These are phyloP conservation scores for Buceros bicornis DNA, from an alignment of 2,797 vertebrate species.

Conservation along the genomic window DNA sequence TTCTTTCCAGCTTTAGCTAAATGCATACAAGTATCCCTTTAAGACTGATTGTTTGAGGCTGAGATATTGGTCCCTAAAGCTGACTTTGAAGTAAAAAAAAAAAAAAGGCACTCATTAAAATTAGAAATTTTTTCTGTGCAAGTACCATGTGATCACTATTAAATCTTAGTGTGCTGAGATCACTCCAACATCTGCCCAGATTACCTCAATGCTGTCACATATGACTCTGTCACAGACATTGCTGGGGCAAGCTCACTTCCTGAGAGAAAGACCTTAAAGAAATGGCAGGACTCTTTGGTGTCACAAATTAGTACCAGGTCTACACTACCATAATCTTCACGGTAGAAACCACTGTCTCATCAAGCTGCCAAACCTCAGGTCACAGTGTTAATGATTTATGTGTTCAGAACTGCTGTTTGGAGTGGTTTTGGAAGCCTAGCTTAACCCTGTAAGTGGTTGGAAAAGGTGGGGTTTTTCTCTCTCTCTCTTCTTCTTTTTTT, in stretches of 20 bases:
- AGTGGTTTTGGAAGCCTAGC: not conserved
- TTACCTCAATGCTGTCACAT: not conserved
- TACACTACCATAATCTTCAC: not conserved
- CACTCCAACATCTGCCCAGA: not conserved
- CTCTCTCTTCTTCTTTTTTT: too few species aligned
- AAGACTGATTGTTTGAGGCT: not conserved
- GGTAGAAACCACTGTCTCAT: not conserved
- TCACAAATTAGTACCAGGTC: slow-evolving; percentile 4
- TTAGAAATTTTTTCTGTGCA: accelerated
- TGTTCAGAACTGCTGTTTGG: not conserved
- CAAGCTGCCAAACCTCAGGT: slow-evolving; percentile 16
- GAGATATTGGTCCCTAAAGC: not conserved
- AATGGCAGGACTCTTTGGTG: not conserved
- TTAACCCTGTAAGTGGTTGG: not conserved
- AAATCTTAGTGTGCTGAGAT: not conserved
- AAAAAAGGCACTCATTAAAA: not conserved
- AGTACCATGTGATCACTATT: not conserved
- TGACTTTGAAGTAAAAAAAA: not conserved
- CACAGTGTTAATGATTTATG: not conserved
- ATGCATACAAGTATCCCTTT: not conserved
- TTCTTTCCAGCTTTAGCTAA: not conserved
- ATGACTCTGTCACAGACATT: not conserved
- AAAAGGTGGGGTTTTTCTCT: not conserved
- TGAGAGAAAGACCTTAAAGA: not conserved
- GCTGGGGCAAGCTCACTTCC: not conserved